Evolutionary conservation across 1,140 invertebrate species (phyloP), one percentile per base, ranked within the genome.

Genomic region (Zaprionus davidi): DNA sequence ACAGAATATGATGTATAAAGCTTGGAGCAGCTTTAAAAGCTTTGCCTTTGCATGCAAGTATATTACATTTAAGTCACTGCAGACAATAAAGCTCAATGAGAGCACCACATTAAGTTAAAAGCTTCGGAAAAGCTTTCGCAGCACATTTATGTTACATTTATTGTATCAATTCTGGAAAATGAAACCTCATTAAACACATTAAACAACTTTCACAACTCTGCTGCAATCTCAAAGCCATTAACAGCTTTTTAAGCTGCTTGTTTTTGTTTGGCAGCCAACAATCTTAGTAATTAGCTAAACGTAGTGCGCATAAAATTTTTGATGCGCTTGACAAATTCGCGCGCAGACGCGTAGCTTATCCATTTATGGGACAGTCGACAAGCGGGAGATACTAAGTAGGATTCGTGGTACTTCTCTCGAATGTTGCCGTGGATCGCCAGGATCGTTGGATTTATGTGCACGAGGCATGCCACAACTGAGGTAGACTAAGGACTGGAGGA

Each of bases 401-500:
- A 71, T 66, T 71, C 58, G 44, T 66, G 46, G 74, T 22, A 13
- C 41, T 46, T 46, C 7, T 3, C 17, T 6, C 5, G 13, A 34
- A 11, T 41, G 13, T 41, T 41, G 13, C 13, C 13, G 71, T 13
- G 44, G 38, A 44, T 76, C 68, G 28, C 55, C 51, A 66, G 62
- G 58, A 67, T 72, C 53, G 70, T 41, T 73, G 68, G 78, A 79
- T 90, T 90, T 84, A 84, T 88, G 81, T 78, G 75, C 63, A 53
- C 36, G 46, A 53, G 71, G 74, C 81, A 88, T 78, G 84, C 69
- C 80, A 80, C 20, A 26, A 26, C 5, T 24, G 46, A 4, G 46
- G 9, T 20, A 12, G 46, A 49, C 46, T 12, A 15, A 7, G 9
- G 46, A 17, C 46, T n/a, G 26, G 26, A 20, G 6, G 26, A 28